Evolutionary conservation across 2,888 invertebrate genomes (phyloP).

Genomic region (Petrolisthes cinctipes): DNA sequence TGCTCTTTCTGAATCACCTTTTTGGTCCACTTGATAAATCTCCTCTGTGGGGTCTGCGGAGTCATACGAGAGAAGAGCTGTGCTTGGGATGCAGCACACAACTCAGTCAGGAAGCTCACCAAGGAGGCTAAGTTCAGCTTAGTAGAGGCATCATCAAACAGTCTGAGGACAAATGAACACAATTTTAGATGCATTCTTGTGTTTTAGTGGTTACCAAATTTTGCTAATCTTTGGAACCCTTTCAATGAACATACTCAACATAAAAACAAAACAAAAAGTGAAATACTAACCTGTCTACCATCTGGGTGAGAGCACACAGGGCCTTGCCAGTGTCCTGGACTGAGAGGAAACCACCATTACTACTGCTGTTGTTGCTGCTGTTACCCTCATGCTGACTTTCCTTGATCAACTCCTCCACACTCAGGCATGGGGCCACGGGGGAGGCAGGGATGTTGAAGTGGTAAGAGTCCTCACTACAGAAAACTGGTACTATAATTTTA

Average conservation of each 20-base stretch:
- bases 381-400: slow-evolving; percentile 70
- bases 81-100: slow-evolving; percentile 87
- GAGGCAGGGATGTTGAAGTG: slow-evolving; percentile 78
- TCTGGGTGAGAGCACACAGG: slow-evolving; percentile 88
- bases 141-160: slow-evolving; percentile 90
- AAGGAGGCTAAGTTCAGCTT: slow-evolving; percentile 88
- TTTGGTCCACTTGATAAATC: slow-evolving; percentile 37
- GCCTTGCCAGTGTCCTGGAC: slow-evolving; percentile 87
- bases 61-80: slow-evolving; percentile 74
- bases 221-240: neutral
- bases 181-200: neutral
- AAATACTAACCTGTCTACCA: slow-evolving; percentile 79
- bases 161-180: slow-evolving; percentile 69
- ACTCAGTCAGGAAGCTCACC: slow-evolving; percentile 83
- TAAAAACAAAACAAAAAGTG: neutral
- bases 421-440: slow-evolving; percentile 73
- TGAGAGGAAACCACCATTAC: slow-evolving; percentile 73
- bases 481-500: slow-evolving; percentile 25
- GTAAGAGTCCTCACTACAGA: slow-evolving; percentile 83
- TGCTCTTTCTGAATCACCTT: slow-evolving; percentile 36
- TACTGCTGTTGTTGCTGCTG: slow-evolving; percentile 71
- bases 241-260: neutral
- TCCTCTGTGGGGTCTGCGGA: slow-evolving; percentile 34
- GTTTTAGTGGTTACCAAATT: neutral
- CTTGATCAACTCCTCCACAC: slow-evolving; percentile 79